Percentiles rank a stretch among this genome's conserved stretches.
phyloP scores from a whole-genome alignment of 2,113 vertebrate species.

The Plecturocebus donacophilus region DNA sequence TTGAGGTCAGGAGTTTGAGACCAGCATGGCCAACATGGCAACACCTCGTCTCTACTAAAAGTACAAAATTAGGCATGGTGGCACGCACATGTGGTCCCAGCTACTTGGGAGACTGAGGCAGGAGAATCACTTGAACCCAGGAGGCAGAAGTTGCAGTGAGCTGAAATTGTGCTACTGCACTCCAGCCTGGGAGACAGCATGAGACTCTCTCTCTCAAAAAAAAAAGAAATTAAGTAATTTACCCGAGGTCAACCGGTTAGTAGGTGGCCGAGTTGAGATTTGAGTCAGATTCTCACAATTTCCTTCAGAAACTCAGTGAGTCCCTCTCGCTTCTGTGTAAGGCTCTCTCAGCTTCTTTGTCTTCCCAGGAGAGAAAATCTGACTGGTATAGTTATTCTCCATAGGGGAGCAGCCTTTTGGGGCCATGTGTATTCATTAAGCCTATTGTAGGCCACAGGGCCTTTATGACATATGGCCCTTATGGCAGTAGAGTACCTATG shows the following conservation, averaged over 20 bases:
- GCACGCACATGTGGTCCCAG: too few species aligned
- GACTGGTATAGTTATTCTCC: too few species aligned
- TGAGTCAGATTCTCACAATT: accelerated
- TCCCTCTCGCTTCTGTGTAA: neutral
- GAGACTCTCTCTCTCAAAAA: too few species aligned
- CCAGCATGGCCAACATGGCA: too few species aligned
- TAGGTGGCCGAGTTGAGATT: neutral
- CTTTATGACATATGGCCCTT: neutral
- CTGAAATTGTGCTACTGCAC: too few species aligned
- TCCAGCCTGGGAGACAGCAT: too few species aligned
- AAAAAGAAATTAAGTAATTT: neutral
- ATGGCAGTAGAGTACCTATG: neutral
- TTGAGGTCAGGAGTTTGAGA: too few species aligned
- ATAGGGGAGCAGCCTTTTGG: neutral
- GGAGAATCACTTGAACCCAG: too few species aligned
- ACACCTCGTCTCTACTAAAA: too few species aligned
- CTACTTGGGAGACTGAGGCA: too few species aligned
- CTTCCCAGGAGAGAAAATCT: neutral
- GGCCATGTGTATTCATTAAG: neutral
- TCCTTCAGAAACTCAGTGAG: neutral
- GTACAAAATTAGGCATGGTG: too few species aligned
- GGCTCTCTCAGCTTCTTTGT: neutral
- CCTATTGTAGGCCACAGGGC: accelerated
- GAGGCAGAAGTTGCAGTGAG: too few species aligned
- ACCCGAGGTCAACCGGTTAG: neutral